These are phyloP conservation scores for Dromococcyx pavoninus DNA, from an alignment of 2,797 vertebrate species.

Conservation along the genomic window DNA sequence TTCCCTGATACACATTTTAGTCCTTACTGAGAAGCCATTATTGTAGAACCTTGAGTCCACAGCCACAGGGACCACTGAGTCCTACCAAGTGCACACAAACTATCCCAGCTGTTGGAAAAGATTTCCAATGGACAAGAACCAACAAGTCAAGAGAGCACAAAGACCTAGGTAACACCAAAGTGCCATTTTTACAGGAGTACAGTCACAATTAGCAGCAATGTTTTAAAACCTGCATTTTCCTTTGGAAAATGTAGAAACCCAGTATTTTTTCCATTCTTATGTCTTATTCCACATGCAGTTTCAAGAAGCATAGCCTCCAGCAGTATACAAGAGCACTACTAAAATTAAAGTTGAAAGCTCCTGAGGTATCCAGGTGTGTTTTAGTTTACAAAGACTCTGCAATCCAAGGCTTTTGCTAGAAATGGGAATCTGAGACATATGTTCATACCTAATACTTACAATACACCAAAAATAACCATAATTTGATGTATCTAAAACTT, in stretches of 20 bases:
- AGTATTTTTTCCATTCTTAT: neutral
- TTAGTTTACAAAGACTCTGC: neutral
- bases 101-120: neutral
- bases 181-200: neutral
- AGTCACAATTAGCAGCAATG: neutral
- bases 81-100: neutral
- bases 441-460: neutral
- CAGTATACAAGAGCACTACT: neutral
- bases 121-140: neutral
- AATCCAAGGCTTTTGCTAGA: neutral
- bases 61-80: fast-evolving
- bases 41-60: fast-evolving
- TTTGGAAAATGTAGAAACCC: fast-evolving
- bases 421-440: neutral
- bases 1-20: neutral
- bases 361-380: neutral
- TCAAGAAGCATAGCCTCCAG: neutral
- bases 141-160: neutral
- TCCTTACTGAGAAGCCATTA: neutral
- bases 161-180: neutral
- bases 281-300: neutral
- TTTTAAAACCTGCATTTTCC: neutral
- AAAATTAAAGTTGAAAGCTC: neutral
- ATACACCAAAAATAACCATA: neutral
- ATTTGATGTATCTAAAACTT: neutral